Conservation (phyloP, 2,888 invertebrate genomes). For the Salpingus planirostris region DNA sequence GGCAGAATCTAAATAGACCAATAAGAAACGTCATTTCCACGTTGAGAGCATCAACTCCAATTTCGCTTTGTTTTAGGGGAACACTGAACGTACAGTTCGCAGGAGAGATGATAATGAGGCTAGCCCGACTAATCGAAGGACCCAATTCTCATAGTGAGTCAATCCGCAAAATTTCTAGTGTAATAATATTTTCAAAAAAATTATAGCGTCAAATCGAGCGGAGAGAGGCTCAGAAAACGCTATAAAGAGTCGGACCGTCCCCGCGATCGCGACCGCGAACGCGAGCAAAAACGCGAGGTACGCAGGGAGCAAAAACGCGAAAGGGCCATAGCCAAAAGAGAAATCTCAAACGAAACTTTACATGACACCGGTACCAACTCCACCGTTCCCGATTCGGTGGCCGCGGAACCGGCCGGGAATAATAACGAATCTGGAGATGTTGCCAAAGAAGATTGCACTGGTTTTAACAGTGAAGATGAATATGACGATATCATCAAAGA, state of each 20-base stretch:
- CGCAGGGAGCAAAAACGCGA: slow-evolving; percentile 31
- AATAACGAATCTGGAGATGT: slow-evolving; percentile 23
- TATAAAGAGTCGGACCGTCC: slow-evolving; percentile 34
- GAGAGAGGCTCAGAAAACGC: slow-evolving; percentile 35
- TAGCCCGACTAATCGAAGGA: slow-evolving; percentile 26
- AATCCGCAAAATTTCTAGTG: too few relatives aligned
- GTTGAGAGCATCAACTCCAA: too few relatives aligned
- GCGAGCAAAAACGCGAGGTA: slow-evolving; percentile 34
- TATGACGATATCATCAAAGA: slow-evolving; percentile 32
- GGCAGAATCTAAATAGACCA: too few relatives aligned
- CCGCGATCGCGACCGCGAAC: slow-evolving; percentile 31
- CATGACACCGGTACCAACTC: slow-evolving; percentile 23
- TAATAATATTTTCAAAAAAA: neutral
- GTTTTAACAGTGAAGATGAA: slow-evolving; percentile 42
- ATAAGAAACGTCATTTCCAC: too few relatives aligned
- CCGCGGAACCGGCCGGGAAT: slow-evolving; percentile 28
- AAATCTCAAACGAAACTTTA: slow-evolving; percentile 29
- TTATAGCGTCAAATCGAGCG: slow-evolving; percentile 17
- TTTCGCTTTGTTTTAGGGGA: slow-evolving; percentile 25
- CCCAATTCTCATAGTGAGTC: slow-evolving; percentile 31
- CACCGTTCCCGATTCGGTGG: slow-evolving; percentile 22
- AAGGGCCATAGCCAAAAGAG: slow-evolving; percentile 29
- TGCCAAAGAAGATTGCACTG: slow-evolving; percentile 38
- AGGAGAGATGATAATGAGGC: slow-evolving; percentile 32
- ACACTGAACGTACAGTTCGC: slow-evolving; percentile 31